Evolutionary conservation across 2,797 vertebrate species (phyloP).

Genomic region (Esox masquinongy): DNA sequence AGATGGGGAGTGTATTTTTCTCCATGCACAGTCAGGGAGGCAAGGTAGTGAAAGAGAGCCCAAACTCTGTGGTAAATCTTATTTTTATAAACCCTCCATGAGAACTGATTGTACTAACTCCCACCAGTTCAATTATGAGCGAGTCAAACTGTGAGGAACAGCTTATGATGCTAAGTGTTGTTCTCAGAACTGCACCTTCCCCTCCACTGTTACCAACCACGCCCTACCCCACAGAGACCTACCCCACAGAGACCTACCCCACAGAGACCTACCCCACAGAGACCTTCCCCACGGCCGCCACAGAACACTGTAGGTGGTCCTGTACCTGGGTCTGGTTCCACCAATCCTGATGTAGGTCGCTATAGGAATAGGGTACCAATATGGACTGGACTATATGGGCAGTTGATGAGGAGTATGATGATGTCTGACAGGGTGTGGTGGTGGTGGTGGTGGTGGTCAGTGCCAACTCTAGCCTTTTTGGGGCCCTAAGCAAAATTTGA

Average conservation of each 20-base stretch:
- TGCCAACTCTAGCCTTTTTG: no score
- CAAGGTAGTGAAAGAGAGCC: constrained; percentile 39
- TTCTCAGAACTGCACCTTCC: constrained; percentile 20
- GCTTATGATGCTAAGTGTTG: constrained; percentile 27
- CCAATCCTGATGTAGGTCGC: neutral
- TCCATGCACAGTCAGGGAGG: constrained; percentile 27
- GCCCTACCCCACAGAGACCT: neutral
- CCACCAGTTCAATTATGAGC: constrained; percentile 63
- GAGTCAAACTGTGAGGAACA: constrained; percentile 55
- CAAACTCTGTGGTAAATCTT: constrained; percentile 26
- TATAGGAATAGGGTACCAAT: neutral
- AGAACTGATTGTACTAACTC: constrained; percentile 42
- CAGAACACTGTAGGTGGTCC: constrained; percentile 43
- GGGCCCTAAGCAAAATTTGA: no score
- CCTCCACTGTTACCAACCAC: neutral
- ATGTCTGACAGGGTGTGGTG: constrained; percentile 25
- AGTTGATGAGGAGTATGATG: constrained; percentile 27
- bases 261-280: constrained; percentile 10
- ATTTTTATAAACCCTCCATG: constrained; percentile 41
- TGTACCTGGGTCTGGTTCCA: constrained; percentile 8
- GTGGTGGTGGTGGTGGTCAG: no score
- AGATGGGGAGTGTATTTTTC: constrained; percentile 31
- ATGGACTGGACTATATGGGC: constrained; percentile 26
- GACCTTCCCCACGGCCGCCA: constrained; percentile 33
- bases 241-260: constrained; percentile 22